A percentile compares a stretch with the other conserved stretches of the same genome.
Conservation (phyloP, 2,113 vertebrate species). For the Pollimyrus isidori region DNA sequence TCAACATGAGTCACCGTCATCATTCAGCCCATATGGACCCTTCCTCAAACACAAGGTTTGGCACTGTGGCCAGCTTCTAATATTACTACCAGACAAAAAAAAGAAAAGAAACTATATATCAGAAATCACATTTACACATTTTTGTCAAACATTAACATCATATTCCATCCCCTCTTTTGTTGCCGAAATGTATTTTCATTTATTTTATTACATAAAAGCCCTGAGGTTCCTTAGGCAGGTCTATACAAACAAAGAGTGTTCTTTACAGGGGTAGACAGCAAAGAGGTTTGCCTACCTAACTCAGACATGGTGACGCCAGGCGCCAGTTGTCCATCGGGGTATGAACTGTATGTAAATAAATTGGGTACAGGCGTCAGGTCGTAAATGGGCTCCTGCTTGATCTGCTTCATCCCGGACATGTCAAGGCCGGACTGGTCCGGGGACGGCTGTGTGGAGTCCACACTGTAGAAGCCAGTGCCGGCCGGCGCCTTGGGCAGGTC, state of each 20-base stretch:
- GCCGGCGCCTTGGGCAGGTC: slow-evolving; percentile 84
- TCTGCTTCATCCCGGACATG: slow-evolving; percentile 97
- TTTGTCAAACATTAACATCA: not conserved
- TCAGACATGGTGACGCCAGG: slow-evolving; percentile 83
- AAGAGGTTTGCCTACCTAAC: slow-evolving; percentile 70
- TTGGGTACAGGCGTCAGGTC: slow-evolving; percentile 95
- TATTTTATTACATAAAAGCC: not conserved
- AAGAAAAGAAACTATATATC: not conserved
- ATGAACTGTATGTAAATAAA: slow-evolving; percentile 93
- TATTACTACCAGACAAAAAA: not conserved
- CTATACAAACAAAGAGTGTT: not conserved
- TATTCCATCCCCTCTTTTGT: not conserved
- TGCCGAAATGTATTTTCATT: not conserved
- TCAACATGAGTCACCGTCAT: slow-evolving; percentile 32
- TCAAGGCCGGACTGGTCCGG: slow-evolving; percentile 97
- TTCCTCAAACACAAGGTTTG: not conserved
- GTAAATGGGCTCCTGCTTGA: slow-evolving; percentile 98
- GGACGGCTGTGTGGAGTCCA: slow-evolving; percentile 93
- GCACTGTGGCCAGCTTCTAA: not conserved
- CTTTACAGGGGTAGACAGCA: not conserved
- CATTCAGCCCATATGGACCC: not conserved
- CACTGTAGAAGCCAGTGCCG: slow-evolving; percentile 72
- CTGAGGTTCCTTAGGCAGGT: not conserved
- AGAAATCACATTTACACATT: not conserved
- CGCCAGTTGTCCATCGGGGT: slow-evolving; percentile 87